Evolutionary conservation across 2,888 invertebrate species (phyloP).

Genomic region (Opisthograptis luteolata): DNA sequence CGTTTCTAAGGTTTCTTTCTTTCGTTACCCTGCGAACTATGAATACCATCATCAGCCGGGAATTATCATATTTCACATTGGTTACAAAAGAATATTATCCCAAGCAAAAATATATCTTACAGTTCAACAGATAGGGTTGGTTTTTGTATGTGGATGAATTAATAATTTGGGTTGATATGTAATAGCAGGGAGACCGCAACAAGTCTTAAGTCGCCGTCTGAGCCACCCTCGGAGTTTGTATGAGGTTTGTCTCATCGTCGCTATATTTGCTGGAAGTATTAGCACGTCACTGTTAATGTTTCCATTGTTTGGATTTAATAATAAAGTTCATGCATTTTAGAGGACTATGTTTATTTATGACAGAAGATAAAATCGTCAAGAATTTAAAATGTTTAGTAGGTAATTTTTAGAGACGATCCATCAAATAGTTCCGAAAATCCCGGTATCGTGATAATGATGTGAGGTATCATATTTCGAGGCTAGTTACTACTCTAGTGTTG

Average conservation of each 20-base stretch:
- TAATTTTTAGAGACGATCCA: too few relatives aligned
- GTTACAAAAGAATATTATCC: slow-evolving; percentile 31
- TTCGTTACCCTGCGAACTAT: slow-evolving; percentile 61
- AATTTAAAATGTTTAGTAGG: too few relatives aligned
- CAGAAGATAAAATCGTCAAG: too few relatives aligned
- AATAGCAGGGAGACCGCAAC: slow-evolving; percentile 65
- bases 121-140: slow-evolving; percentile 1
- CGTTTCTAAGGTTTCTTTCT: slow-evolving; percentile 66
- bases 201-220: slow-evolving; percentile 67
- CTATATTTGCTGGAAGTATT: slow-evolving; percentile 77
- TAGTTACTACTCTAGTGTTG: too few relatives aligned
- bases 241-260: slow-evolving; percentile 45
- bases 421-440: too few relatives aligned
- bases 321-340: too few relatives aligned
- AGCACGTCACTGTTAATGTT: slow-evolving; percentile 45
- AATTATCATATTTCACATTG: slow-evolving; percentile 79
- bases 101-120: slow-evolving; percentile 19
- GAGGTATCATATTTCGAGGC: too few relatives aligned
- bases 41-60: slow-evolving; percentile 78
- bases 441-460: too few relatives aligned
- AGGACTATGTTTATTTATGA: too few relatives aligned
- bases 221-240: slow-evolving; percentile 49
- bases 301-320: slow-evolving; percentile 39
- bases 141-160: slow-evolving; percentile 20
- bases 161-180: slow-evolving; percentile 48